Conservation (phyloP, 2,888 invertebrate species). For the Seira sanloemensis region DNA sequence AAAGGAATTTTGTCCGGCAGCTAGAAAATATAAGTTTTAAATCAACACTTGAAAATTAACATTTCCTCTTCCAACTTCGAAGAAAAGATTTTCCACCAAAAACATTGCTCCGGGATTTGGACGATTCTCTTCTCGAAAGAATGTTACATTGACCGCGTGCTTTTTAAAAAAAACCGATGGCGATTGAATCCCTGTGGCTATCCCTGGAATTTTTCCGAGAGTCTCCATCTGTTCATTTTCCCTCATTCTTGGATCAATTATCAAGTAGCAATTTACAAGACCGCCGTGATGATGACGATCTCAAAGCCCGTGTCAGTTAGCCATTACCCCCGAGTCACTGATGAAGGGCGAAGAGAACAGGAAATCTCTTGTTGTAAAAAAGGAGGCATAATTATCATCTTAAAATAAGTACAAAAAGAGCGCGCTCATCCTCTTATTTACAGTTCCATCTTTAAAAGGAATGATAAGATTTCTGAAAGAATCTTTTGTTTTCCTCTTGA, state of each 20-base stretch:
- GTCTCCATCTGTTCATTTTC: constrained; percentile 27
- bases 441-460: constrained; percentile 20
- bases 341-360: constrained; percentile 19
- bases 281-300: constrained; percentile 50
- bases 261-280: constrained; percentile 61
- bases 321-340: constrained; percentile 8
- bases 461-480: constrained; percentile 21
- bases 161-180: background rate
- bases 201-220: constrained; percentile 20
- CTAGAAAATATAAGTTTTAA: too few species aligned
- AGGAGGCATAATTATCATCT: background rate
- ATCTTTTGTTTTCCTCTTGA: constrained; percentile 24
- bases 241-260: constrained; percentile 48
- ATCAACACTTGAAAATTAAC: too few species aligned
- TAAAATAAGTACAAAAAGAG: constrained; percentile 19
- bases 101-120: too few species aligned
- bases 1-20: too few species aligned
- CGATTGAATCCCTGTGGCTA: constrained; percentile 21
- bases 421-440: constrained; percentile 36
- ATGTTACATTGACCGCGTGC: too few species aligned
- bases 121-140: too few species aligned
- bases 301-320: constrained; percentile 41
- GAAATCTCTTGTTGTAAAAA: constrained; percentile 30
- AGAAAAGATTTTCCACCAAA: too few species aligned
- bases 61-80: too few species aligned